Evolutionary conservation across 1,140 invertebrate species (phyloP).

Genomic region (Drosophila prosaltans): DNA sequence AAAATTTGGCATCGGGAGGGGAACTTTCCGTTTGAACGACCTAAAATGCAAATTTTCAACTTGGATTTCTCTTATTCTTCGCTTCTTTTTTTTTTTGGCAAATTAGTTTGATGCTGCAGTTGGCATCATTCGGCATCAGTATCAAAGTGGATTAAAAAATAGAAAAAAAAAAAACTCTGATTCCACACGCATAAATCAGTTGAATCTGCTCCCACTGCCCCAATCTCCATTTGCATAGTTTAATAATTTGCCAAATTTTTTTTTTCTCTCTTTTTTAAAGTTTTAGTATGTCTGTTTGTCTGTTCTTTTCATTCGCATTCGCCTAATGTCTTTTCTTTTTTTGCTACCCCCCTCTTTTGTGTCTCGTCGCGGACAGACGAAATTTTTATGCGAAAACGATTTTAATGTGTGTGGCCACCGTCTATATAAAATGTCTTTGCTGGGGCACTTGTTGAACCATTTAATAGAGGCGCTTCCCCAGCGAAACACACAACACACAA

Average conservation of each 20-base stretch:
- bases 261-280: constrained; percentile 7
- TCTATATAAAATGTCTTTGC: constrained; percentile 76
- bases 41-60: constrained; percentile 70
- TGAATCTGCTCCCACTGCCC: neutral
- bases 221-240: constrained; percentile 68
- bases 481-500: constrained; percentile 44
- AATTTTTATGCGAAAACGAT: constrained; percentile 36
- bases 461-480: constrained; percentile 67
- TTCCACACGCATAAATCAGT: constrained; percentile 52
- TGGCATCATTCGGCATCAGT: constrained; percentile 20
- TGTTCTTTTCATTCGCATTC: constrained; percentile 3
- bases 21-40: constrained; percentile 45
- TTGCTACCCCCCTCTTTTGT: constrained; percentile 13
- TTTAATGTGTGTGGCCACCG: constrained; percentile 45
- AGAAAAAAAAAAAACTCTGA: neutral
- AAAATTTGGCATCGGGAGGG: constrained; percentile 2
- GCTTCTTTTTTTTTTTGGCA: constrained; percentile 1
- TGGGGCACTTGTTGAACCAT: constrained; percentile 61
- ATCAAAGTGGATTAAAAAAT: constrained; percentile 21
- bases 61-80: constrained; percentile 24
- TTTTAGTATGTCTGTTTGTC: neutral
- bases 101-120: constrained; percentile 20
- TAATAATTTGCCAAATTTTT: constrained; percentile 58
- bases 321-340: constrained; percentile 39
- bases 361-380: constrained; percentile 27